Evolutionary conservation across 2,797 vertebrate genomes (phyloP).

Genomic region (Potorous gilbertii): DNA sequence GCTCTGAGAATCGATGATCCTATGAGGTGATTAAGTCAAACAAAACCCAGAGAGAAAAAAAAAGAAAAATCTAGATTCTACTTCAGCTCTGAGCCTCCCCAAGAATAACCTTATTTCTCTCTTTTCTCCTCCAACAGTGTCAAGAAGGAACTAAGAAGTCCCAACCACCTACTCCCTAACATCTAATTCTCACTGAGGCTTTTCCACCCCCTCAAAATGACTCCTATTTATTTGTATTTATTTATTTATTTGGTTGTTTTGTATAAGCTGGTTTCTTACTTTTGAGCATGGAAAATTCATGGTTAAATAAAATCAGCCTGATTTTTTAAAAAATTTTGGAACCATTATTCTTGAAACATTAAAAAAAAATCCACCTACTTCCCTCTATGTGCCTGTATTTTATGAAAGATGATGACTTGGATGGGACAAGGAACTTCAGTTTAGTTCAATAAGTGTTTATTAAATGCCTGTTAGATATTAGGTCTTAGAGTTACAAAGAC

Average conservation of each 20-base stretch:
- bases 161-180: not conserved
- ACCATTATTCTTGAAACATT: conserved; percentile 67
- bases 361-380: conserved; percentile 54
- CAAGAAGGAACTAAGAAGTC: conserved; percentile 69
- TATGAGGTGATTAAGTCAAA: not conserved
- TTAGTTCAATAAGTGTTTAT: not conserved
- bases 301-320: conserved; percentile 80
- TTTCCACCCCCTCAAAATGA: conserved; percentile 60
- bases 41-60: not conserved
- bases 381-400: conserved; percentile 12
- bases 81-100: not conserved
- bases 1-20: not conserved
- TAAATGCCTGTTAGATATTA: not conserved
- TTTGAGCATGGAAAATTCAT: conserved; percentile 69
- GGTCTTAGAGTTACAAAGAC: not conserved
- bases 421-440: not conserved
- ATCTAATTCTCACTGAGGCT: conserved; percentile 51
- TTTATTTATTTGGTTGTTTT: conserved; percentile 85
- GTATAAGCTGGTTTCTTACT: conserved; percentile 80
- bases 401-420: not conserved
- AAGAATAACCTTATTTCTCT: not conserved
- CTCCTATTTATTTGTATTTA: conserved; percentile 84
- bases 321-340: conserved; percentile 59
- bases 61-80: not conserved
- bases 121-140: conserved; percentile 69